Conservation (phyloP, 2,113 vertebrate species). For the Epinephelus moara region DNA sequence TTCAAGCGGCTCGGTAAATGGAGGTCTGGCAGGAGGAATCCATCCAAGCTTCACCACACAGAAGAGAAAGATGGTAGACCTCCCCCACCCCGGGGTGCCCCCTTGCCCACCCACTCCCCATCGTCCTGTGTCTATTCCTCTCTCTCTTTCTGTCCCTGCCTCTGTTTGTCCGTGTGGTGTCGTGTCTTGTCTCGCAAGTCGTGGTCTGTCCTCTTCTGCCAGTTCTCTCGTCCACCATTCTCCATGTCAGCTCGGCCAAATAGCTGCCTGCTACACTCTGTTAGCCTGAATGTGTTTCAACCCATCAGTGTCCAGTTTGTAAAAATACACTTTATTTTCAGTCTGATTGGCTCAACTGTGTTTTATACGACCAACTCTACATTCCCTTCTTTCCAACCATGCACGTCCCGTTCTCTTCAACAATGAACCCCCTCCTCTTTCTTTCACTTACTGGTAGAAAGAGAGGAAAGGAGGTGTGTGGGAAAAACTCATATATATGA, state of each 20-base stretch:
- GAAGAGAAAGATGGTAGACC: constrained; percentile 95
- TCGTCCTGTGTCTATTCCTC: constrained; percentile 58
- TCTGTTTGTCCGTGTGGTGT: constrained; percentile 71
- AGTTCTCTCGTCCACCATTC: constrained; percentile 59
- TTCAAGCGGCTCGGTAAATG: constrained; percentile 99
- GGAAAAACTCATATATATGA: constrained; percentile 28
- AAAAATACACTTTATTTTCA: neutral
- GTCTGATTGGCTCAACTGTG: neutral
- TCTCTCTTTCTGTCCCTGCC: constrained; percentile 29
- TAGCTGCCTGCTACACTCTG: constrained; percentile 37
- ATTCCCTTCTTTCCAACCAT: constrained; percentile 23
- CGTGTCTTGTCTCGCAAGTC: constrained; percentile 66
- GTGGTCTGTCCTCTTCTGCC: constrained; percentile 56
- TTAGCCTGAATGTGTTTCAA: constrained; percentile 32
- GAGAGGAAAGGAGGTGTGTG: constrained; percentile 44
- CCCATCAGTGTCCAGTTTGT: constrained; percentile 12
- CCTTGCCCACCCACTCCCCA: constrained; percentile 58
- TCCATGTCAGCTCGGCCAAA: constrained; percentile 48
- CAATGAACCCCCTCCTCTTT: constrained; percentile 24
- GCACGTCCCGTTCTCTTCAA: constrained; percentile 35
- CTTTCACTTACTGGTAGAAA: constrained; percentile 11
- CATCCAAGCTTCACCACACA: constrained; percentile 93
- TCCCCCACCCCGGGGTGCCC: constrained; percentile 76
- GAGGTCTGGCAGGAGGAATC: constrained; percentile 92
- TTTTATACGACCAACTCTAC: constrained; percentile 1